Base-by-base conservation (phyloP, 2,797 vertebrate species). In the Crenichthys baileyi region DNA sequence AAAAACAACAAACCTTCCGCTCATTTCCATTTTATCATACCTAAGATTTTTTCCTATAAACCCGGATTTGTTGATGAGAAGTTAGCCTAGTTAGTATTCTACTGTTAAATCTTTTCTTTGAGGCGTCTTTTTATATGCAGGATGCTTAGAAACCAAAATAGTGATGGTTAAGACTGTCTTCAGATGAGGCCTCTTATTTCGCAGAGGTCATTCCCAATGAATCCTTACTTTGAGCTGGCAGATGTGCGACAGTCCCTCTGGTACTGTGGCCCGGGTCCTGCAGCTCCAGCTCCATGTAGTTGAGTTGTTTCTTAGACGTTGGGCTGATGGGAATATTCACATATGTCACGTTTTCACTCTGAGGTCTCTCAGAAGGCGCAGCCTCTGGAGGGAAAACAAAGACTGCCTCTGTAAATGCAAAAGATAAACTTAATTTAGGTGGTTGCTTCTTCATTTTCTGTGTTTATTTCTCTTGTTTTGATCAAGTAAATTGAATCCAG, bases 221-320 rank as follows among this genome's bases (percentile, higher is more conserved):
- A 7, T 78, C 26, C 91, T 93, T 92, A 94, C 94, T 93, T 22
- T 92, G 92, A 85, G 85, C 74, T 1, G 83, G 86, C 72, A 88
- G 84, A 39, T 92, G 89, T 68, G 89, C 6, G 2, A 71, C 79
- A 0, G 86, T 87, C 93, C 96, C 97, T 94, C 96, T 95, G 87
- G 96, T 67, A 12, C 95, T 90, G 0, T 92, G 78, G 1, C 92
- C 81, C 0, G 93, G 83, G 58, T 97, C 97, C 81, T 96, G 97
- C 78, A 97, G 95, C 88, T 97, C 97, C 91, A 98, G 88, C 90
- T 98, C 97, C 96, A 97, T 95, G 93, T 98, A 98, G 93, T 98
- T 96, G 78, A 97, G 96, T 89, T 97, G 97, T 89, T 96, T 96
- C 89, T 96, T 96, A 76, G 96, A 96, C 0, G 95, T 93, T 22